Base-by-base conservation (phyloP, 2,888 invertebrate species). In the Prostheceraeus crozeri region DNA sequence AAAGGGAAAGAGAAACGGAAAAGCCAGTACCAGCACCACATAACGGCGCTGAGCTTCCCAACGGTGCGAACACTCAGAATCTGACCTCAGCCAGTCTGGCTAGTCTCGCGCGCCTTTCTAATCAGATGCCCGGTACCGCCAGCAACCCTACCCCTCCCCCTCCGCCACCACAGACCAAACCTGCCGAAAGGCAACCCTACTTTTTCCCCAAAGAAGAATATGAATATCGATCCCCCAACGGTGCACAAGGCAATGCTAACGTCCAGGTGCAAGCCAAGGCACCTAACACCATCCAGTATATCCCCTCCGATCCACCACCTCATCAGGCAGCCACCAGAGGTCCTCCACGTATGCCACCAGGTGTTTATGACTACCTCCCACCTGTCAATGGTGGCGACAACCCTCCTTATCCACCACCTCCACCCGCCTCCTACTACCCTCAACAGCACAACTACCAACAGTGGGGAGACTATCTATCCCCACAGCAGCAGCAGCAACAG, bases 241-340 rank as follows among this genome's bases (percentile, higher is more conserved):
- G 70, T n/a, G n/a, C n/a, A n/a, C n/a, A n/a, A n/a, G 84, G 84
- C 68, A 84, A 84, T 66, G 83, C 85, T 46, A 91, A 88, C 76
- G 75, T 79, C 57, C 88, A 89, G 78, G 90, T 94, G 25, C 93
- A 93, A 78, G 87, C 93, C 8, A 90, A 87, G 76, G 90, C 93
- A 10, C 93, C 94, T 0, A 94, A 94, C 77, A 94, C 94, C 33
- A 94, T 94, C 73, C 93, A 94, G 80, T 94, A 94, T 81, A 83
- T 93, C 76, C 94, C 94, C 21, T 88, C 90, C 55, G 82, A 90
- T 77, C 87, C 91, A n/a, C n/a, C n/a, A n/a, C n/a, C n/a, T n/a
- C n/a, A n/a, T 89, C 89, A 73, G 84, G 73, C 54, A 71, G 75
- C 57, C 68, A 70, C 62, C 65, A 68, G 27, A 64, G 61, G 31